A percentile compares a stretch with the other conserved stretches of the same genome.
These are phyloP conservation scores for Pterostichus niger DNA, from an alignment of 2,888 invertebrate species.

Conservation along the genomic window DNA sequence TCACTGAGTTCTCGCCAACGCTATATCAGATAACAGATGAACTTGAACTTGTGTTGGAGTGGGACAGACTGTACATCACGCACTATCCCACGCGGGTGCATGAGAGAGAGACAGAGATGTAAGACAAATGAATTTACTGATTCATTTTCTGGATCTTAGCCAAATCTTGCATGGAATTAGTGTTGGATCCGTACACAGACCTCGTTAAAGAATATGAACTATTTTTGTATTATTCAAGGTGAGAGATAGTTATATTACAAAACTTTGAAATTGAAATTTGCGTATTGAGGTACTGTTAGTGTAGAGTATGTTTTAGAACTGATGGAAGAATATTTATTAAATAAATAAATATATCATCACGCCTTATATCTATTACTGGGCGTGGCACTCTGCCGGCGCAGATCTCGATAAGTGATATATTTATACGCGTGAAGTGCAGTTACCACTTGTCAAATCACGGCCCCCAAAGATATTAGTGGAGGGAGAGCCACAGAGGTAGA, in stretches of 20 bases:
- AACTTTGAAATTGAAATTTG: no score
- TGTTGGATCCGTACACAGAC: background rate
- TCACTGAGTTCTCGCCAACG: background rate
- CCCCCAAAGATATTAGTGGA: no score
- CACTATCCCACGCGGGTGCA: background rate
- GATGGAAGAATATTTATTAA: no score
- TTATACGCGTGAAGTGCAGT: no score
- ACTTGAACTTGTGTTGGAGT: slow-evolving; percentile 9
- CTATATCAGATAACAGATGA: slow-evolving; percentile 26
- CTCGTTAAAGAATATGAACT: background rate
- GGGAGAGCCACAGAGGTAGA: no score
- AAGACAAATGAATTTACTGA: background rate
- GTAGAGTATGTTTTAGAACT: no score
- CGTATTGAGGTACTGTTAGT: no score
- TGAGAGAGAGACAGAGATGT: background rate
- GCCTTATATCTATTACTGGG: no score
- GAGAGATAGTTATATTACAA: background rate
- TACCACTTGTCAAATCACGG: no score
- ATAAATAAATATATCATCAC: no score
- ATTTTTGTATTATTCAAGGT: slow-evolving; percentile 1
- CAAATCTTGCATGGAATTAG: slow-evolving; percentile 14
- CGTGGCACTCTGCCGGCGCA: no score
- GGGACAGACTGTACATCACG: background rate
- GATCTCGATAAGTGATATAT: no score
- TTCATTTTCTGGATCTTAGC: background rate